Evolutionary conservation across 2,888 invertebrate genomes (phyloP).

Genomic region (Lasioglossum oenotherae): DNA sequence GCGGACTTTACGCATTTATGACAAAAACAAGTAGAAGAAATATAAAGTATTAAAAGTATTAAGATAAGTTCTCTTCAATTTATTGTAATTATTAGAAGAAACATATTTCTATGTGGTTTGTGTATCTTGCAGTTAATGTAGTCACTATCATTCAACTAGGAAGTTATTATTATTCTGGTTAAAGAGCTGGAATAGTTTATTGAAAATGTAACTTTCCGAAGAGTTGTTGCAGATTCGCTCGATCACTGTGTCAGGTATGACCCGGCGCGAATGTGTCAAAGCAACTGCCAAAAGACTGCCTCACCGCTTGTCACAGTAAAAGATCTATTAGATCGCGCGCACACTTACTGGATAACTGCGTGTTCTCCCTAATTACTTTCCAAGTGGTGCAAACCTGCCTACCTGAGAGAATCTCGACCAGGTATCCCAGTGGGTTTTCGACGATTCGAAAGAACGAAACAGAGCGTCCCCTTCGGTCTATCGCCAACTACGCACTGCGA

Average conservation of each 20-base stretch:
- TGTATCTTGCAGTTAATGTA: too few species aligned
- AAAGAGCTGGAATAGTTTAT: background rate
- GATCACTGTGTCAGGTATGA: background rate
- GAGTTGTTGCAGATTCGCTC: background rate
- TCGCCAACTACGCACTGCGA: constrained; percentile 67
- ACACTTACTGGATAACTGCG: background rate
- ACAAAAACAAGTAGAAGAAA: too few species aligned
- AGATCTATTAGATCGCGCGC: background rate
- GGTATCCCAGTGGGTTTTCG: constrained; percentile 6
- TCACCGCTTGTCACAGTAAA: background rate
- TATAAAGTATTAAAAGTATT: too few species aligned
- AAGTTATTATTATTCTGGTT: background rate
- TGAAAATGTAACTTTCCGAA: background rate
- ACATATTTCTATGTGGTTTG: background rate
- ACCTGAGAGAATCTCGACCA: constrained; percentile 22
- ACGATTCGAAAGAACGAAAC: constrained; percentile 31
- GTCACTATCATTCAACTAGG: background rate
- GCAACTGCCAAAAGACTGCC: background rate
- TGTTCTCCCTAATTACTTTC: background rate
- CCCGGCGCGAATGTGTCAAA: background rate
- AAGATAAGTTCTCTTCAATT: background rate
- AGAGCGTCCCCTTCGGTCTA: constrained; percentile 57
- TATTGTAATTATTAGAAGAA: background rate
- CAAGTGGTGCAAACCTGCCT: constrained; percentile 10
- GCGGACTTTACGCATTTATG: background rate